phyloP scores from a whole-genome alignment of 1,140 invertebrate species.

The Cryptotermes secundus region DNA sequence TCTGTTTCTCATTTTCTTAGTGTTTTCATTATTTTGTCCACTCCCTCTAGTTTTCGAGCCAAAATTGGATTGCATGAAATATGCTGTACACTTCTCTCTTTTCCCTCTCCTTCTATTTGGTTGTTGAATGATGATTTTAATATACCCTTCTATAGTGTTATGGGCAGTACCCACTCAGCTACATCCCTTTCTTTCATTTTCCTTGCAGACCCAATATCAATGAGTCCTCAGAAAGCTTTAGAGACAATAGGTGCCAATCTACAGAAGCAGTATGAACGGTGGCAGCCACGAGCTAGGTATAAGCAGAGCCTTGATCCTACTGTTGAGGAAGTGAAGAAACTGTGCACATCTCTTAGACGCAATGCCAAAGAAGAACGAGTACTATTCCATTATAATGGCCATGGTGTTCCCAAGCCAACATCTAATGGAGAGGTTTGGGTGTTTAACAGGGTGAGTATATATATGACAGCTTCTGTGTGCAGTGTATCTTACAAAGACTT shows the following conservation, averaged over 20 bases:
- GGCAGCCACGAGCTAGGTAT: conserved; percentile 95
- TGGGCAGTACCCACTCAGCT: not conserved
- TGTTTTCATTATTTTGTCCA: no score
- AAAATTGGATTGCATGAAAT: no score
- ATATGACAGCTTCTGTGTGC: no score
- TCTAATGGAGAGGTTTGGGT: conserved; percentile 99
- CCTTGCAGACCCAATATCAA: conserved; percentile 70
- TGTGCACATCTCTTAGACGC: conserved; percentile 90
- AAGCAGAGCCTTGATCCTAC: conserved; percentile 97
- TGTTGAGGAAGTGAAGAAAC: conserved; percentile 95
- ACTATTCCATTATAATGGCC: conserved; percentile 99
- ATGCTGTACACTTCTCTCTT: no score
- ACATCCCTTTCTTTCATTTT: conserved; percentile 26
- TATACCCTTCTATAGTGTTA: no score
- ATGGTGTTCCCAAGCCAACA: conserved; percentile 98
- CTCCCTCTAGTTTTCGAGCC: no score
- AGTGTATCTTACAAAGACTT: no score
- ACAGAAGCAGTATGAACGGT: conserved; percentile 95
- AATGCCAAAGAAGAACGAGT: conserved; percentile 99
- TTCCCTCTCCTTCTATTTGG: no score
- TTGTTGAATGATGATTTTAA: no score
- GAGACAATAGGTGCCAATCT: conserved; percentile 89
- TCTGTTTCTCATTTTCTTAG: no score
- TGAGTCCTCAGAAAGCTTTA: conserved; percentile 90
- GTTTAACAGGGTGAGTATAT: conserved; percentile 71